Percentiles rank a stretch among this genome's conserved stretches.
Evolutionary conservation across 2,888 invertebrate species (phyloP).

Genomic region (Phragmatobia fuliginosa): DNA sequence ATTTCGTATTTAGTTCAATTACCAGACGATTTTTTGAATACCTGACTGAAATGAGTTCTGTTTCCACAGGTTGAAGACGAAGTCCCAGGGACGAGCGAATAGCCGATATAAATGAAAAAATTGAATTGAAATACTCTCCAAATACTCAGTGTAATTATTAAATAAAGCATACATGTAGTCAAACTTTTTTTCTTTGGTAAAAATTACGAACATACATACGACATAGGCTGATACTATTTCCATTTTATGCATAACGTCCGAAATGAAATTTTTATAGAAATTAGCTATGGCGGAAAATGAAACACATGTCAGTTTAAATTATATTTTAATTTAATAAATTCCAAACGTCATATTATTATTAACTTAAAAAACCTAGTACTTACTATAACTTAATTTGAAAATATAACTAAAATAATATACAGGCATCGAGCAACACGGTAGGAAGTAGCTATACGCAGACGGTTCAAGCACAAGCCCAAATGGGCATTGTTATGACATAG

Average conservation of each 20-base stretch:
- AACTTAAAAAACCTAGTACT: background rate
- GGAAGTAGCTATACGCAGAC: too few species aligned
- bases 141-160: background rate
- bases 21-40: background rate
- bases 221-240: background rate
- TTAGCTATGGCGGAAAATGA: background rate
- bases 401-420: too few species aligned
- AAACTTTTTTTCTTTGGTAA: background rate
- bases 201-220: background rate
- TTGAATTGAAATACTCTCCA: constrained; percentile 6
- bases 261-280: too few species aligned
- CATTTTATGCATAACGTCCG: too few species aligned
- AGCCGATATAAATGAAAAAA: constrained; percentile 56
- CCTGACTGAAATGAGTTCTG: constrained; percentile 13
- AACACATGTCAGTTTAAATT: background rate
- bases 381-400: background rate
- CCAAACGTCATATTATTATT: background rate
- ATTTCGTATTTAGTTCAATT: too few species aligned
- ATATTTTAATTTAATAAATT: background rate
- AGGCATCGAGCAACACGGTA: too few species aligned
- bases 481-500: too few species aligned
- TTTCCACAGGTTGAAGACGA: constrained; percentile 77
- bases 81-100: constrained; percentile 59
- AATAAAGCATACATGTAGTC: background rate
- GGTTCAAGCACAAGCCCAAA: too few species aligned